Base-by-base conservation (phyloP, 2,797 vertebrate genomes). In the Bovichtus variegatus region DNA sequence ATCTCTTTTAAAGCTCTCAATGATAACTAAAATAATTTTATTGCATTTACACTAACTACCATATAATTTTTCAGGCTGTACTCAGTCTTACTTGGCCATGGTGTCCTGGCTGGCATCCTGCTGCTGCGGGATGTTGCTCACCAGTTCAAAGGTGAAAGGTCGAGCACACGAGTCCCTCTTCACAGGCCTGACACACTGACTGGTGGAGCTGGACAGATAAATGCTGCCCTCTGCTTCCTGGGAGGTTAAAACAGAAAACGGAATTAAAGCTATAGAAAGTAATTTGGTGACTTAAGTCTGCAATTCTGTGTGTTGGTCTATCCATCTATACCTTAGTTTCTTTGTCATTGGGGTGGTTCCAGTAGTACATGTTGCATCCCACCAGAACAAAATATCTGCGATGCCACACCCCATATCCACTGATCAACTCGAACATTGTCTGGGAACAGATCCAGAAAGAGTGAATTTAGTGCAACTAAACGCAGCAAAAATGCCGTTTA, bases 351-450 rank as follows among this genome's bases (percentile, higher is more conserved):
- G 96, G 96, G 64, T 95, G 90, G 79, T 94, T 95, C 96, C 96
- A 96, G 86, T 94, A 95, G 43, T 55, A 44, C 74, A 96, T 77
- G 29, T 55, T 76, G 46, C 84, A 90, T 34, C 85, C 90, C 40
- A 94, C 89, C 63, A 96, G 86, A 18, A 90, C 79, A 59, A 96
- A 95, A 87, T 91, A 96, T 3, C 93, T 82, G 0, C 95, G 93
- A 83, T 95, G 94, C 96, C 96, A 96, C 8, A 94, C 83, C 6
- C 95, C 95, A 3, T 87, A 95, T 2, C 94, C 96, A 84, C 90
- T 93, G 40, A 96, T 86, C 71, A 95, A 67, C 71, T 96, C 94
- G 88, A 96, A 96, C 94, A 96, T 95, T 0, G 95, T 96, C 96
- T 96, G 72, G 15, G 9, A 23, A 70, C 11, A 77, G 2, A 78